Evolutionary conservation across 2,113 vertebrate genomes (phyloP).

Genomic region (Halcyon malimbica): DNA sequence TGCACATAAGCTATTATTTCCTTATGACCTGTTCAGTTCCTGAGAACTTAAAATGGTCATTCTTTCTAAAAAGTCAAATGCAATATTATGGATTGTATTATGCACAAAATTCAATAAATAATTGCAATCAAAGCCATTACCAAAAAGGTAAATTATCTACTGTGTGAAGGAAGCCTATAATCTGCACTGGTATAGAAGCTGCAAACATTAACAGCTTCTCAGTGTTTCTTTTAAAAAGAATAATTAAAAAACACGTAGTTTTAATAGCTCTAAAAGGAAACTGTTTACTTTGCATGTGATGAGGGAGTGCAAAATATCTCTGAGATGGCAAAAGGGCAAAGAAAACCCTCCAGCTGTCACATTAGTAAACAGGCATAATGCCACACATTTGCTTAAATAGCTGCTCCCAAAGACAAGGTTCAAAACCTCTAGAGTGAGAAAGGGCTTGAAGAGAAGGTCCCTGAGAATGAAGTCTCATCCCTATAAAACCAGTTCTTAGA

Average conservation of each 20-base stretch:
- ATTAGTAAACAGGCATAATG: not conserved
- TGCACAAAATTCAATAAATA: not conserved
- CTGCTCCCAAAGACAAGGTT: not conserved
- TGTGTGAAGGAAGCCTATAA: not conserved
- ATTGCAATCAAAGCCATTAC: not conserved
- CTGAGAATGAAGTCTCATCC: not conserved
- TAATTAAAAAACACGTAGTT: not conserved
- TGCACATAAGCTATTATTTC: not conserved
- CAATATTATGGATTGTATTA: not conserved
- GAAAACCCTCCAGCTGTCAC: not conserved
- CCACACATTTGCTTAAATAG: not conserved
- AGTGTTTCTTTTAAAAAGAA: not conserved
- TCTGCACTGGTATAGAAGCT: not conserved
- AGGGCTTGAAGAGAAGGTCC: not conserved
- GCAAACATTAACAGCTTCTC: not conserved
- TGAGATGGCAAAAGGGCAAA: not conserved
- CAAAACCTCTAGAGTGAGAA: not conserved
- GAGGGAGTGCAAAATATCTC: not conserved
- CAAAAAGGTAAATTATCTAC: not conserved
- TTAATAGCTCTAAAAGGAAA: not conserved
- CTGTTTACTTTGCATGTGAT: not conserved
- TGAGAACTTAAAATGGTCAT: not conserved
- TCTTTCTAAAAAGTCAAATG: not conserved
- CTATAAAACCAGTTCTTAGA: not conserved
- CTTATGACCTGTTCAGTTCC: not conserved